Conservation (phyloP, 2,113 vertebrate genomes). For the Xiphophorus maculatus region DNA sequence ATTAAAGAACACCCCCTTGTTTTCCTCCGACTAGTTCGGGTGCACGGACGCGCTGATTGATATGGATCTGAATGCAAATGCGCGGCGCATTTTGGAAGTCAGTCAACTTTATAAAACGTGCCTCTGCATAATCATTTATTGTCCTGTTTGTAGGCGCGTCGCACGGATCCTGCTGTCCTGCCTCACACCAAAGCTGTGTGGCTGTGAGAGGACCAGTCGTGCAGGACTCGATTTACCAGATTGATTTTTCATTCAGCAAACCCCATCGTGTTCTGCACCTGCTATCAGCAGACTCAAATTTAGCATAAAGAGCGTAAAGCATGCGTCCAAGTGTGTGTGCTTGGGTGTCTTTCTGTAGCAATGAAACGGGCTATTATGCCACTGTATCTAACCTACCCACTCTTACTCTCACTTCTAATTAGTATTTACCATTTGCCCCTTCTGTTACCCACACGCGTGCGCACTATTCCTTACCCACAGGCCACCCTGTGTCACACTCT, state of each 20-base stretch:
- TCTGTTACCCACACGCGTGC: slow-evolving; percentile 11
- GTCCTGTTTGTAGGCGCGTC: slow-evolving; percentile 31
- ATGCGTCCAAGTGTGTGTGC: too few species aligned
- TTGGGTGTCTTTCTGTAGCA: background rate
- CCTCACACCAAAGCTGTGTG: slow-evolving; percentile 34
- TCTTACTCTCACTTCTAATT: slow-evolving; percentile 23
- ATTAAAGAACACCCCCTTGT: slow-evolving; percentile 8
- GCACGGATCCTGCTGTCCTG: slow-evolving; percentile 22
- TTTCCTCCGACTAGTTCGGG: slow-evolving; percentile 44
- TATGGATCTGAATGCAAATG: slow-evolving; percentile 73
- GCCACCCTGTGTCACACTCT: background rate
- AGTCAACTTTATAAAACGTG: slow-evolving; percentile 76
- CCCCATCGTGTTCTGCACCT: slow-evolving; percentile 39
- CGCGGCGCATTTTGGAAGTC: slow-evolving; percentile 64
- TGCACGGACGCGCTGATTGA: slow-evolving; percentile 46
- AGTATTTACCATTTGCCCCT: slow-evolving; percentile 18
- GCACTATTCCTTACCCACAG: slow-evolving; percentile 9
- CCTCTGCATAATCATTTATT: slow-evolving; percentile 58
- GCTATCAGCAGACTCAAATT: slow-evolving; percentile 28
- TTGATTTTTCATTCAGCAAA: slow-evolving; percentile 34
- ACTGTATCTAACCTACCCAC: slow-evolving; percentile 4
- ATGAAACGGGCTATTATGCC: background rate
- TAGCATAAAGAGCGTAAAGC: slow-evolving; percentile 12
- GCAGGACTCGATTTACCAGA: slow-evolving; percentile 2
- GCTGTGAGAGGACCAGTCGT: slow-evolving; percentile 9